These are phyloP conservation scores for Xanthia icteritia DNA, from an alignment of 2,888 invertebrate species.

Conservation along the genomic window DNA sequence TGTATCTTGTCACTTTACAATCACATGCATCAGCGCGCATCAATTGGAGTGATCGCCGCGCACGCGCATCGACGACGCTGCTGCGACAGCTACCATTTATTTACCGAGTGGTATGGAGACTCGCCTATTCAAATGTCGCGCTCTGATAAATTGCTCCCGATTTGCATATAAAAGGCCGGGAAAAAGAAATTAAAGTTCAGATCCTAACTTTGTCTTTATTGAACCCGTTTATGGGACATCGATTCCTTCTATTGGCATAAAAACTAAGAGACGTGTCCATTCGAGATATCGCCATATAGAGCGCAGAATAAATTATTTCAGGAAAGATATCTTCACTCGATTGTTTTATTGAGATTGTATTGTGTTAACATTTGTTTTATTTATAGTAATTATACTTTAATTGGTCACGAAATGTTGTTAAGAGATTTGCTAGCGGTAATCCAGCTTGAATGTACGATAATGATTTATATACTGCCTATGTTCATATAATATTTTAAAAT, in stretches of 20 bases:
- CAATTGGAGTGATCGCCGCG: slow-evolving; percentile 68
- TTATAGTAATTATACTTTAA: slow-evolving; percentile 39
- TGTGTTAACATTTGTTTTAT: slow-evolving; percentile 29
- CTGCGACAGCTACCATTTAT: slow-evolving; percentile 73
- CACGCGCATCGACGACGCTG: slow-evolving; percentile 60
- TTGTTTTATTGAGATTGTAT: slow-evolving; percentile 47
- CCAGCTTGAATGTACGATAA: slow-evolving; percentile 18
- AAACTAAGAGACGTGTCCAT: slow-evolving; percentile 63
- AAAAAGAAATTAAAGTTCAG: slow-evolving; percentile 77
- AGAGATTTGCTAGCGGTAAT: slow-evolving; percentile 16
- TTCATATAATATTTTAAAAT: not conserved
- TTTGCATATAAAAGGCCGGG: slow-evolving; percentile 85
- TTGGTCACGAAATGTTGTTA: slow-evolving; percentile 39
- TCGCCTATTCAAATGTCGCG: slow-evolving; percentile 85
- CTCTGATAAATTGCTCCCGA: slow-evolving; percentile 86
- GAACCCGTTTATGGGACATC: slow-evolving; percentile 73
- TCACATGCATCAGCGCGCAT: slow-evolving; percentile 73
- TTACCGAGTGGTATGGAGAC: slow-evolving; percentile 76
- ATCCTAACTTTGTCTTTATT: slow-evolving; percentile 79
- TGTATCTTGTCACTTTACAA: slow-evolving; percentile 69
- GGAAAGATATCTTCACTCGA: slow-evolving; percentile 42
- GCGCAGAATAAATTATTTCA: slow-evolving; percentile 48
- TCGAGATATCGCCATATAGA: slow-evolving; percentile 49
- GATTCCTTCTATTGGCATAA: slow-evolving; percentile 67
- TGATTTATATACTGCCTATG: not conserved